Percentiles rank a stretch among this genome's conserved stretches.
Conservation (phyloP, 2,888 invertebrate species). For the Pheosia tremula region DNA sequence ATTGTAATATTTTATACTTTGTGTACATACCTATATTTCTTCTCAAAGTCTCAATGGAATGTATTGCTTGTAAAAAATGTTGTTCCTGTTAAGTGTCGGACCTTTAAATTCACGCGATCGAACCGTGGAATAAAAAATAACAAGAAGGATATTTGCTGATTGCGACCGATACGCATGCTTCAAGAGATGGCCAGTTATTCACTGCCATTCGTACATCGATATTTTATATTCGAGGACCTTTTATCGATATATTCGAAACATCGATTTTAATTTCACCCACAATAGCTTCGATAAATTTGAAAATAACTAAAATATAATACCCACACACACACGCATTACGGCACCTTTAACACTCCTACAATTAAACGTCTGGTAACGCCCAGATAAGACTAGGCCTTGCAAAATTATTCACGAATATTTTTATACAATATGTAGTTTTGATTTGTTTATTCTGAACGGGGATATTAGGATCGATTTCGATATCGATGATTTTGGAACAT, state of each 20-base stretch:
- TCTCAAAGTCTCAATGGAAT: slow-evolving; percentile 40
- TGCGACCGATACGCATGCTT: slow-evolving; percentile 14
- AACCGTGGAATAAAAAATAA: slow-evolving; percentile 32
- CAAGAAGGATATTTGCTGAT: slow-evolving; percentile 49
- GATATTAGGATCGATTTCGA: not conserved
- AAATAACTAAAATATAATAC: no score
- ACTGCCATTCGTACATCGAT: not conserved
- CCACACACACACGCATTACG: no score
- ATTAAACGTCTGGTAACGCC: no score
- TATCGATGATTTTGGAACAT: not conserved
- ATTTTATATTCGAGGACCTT: not conserved
- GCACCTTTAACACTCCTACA: no score
- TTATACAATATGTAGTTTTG: not conserved
- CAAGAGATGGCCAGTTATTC: not conserved
- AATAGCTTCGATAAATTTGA: no score
- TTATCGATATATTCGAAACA: not conserved
- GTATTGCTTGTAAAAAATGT: slow-evolving; percentile 50
- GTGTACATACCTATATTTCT: not conserved
- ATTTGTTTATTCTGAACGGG: no score
- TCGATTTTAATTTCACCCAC: no score
- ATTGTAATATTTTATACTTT: not conserved
- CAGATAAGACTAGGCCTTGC: no score
- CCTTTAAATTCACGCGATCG: slow-evolving; percentile 26
- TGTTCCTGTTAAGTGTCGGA: slow-evolving; percentile 41
- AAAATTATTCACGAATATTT: not conserved